Base-by-base conservation (phyloP, 2,888 invertebrate genomes). In the Aphelenchoides bicaudatus region DNA sequence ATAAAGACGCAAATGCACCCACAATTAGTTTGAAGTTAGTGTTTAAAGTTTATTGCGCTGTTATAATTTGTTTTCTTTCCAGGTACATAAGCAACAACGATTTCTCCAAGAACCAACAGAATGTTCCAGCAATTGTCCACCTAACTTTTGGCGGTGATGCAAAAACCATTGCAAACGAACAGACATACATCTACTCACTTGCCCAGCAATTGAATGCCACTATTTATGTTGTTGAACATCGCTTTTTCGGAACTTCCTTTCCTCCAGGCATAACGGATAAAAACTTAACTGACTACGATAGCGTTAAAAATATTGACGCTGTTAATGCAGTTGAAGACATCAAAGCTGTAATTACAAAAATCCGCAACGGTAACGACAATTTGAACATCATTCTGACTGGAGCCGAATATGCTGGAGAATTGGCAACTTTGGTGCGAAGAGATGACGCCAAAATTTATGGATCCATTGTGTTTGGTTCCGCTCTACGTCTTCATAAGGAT, bases 191-290 rank as follows among this genome's bases (percentile, higher is more conserved):
- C 13, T 34, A 13, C 19, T 37, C 37, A n/a, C 13, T 51, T 16
- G 52, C 51, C 1, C 13, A 51, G n/a, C 52, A 51, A 10, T 28
- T 51, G n/a, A 51, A 51, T 23, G 52, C 52, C 4, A 51, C 52
- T n/a, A 2, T 51, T 8, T 23, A 38, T 34, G 52, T 51, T 2
- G 37, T 51, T 19, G 19, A 34, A 4, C 28, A 21, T 19, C 34
- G 52, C 10, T 16, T 13, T 23, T 37, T 38, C 52, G 19, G 37
- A 8, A 16, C 37, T n/a, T 23, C 28, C 8, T 16, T 16, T n/a
- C 39, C 39, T 2, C 19, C 52, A 2, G 21, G 21, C 10, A n/a
- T 21, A 19, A 21, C 16, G 16, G 23, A 8, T 6, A 25, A 10
- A 19, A 43, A 43, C 43, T 10, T 8, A 19, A 19, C 25, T 19